phyloP scores from a whole-genome alignment of 2,113 vertebrate species.

The Grus americana region DNA sequence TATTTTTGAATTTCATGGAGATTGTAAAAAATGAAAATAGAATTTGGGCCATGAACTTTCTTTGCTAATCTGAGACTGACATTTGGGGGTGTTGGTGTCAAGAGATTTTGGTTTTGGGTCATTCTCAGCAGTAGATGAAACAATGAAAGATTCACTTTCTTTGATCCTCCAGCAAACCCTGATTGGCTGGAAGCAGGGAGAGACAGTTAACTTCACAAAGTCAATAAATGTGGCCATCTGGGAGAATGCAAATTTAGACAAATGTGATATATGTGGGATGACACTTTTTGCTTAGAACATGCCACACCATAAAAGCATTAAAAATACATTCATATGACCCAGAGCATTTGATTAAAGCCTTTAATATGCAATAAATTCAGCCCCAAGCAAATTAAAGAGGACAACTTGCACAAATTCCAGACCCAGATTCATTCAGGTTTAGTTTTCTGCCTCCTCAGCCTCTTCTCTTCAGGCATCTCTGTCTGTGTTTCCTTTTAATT shows the following conservation, averaged over 20 bases:
- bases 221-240: conserved; percentile 36
- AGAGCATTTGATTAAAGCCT: conserved; percentile 26
- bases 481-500: background rate
- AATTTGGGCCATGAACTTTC: background rate
- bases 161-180: background rate
- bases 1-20: background rate
- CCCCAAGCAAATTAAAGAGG: background rate
- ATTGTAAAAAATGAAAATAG: background rate
- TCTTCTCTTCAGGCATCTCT: background rate
- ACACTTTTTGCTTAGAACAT: conserved; percentile 43
- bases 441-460: background rate
- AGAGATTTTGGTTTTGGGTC: conserved; percentile 36
- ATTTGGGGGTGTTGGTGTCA: conserved; percentile 3
- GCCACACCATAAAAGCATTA: conserved; percentile 48
- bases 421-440: conserved; percentile 23
- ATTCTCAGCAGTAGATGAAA: conserved; percentile 8
- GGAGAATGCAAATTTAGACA: conserved; percentile 42
- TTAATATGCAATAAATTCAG: conserved; percentile 51
- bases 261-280: conserved; percentile 44
- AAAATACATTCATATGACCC: conserved; percentile 39
- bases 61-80: conserved; percentile 1
- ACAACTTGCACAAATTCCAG: background rate
- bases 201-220: conserved; percentile 20
- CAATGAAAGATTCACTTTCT: conserved; percentile 10
- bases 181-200: background rate